Evolutionary conservation across 2,888 invertebrate species (phyloP).

Genomic region (Capitulum mitella): DNA sequence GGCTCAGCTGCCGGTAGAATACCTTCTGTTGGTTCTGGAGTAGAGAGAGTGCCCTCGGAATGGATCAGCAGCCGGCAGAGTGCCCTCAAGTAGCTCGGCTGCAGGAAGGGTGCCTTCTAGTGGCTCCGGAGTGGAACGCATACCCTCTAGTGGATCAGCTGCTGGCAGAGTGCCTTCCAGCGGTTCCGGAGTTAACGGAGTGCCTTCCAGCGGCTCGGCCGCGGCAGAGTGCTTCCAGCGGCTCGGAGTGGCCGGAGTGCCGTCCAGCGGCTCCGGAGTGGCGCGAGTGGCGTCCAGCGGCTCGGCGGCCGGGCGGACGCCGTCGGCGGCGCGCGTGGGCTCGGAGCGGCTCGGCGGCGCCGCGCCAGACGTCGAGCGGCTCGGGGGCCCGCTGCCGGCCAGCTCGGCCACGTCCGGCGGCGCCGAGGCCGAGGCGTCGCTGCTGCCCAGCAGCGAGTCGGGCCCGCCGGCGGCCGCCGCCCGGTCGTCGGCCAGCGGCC

Average conservation of each 20-base stretch:
- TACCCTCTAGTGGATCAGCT: neutral
- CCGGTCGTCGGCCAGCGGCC: neutral
- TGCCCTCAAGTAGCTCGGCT: neutral
- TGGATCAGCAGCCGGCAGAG: neutral
- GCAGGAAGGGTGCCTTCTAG: neutral
- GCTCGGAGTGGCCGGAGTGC: neutral
- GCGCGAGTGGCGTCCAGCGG: neutral
- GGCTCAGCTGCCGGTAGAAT: neutral
- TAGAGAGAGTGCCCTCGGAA: neutral
- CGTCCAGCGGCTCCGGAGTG: neutral
- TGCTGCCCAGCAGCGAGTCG: constrained; percentile 1
- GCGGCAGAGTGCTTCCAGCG: neutral
- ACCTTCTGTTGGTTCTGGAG: neutral
- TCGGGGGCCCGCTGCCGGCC: neutral
- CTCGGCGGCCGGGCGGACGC: neutral
- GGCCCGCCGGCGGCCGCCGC: neutral
- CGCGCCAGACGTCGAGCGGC: neutral
- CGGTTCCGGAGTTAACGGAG: neutral
- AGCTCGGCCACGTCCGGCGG: neutral
- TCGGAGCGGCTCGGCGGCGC: neutral
- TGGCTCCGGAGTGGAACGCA: neutral
- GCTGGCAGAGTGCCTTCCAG: neutral
- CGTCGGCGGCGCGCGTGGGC: neutral
- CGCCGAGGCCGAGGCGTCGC: neutral
- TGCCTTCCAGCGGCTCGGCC: neutral